Base-by-base conservation (phyloP, 2,113 vertebrate genomes). In the Columba janthina region DNA sequence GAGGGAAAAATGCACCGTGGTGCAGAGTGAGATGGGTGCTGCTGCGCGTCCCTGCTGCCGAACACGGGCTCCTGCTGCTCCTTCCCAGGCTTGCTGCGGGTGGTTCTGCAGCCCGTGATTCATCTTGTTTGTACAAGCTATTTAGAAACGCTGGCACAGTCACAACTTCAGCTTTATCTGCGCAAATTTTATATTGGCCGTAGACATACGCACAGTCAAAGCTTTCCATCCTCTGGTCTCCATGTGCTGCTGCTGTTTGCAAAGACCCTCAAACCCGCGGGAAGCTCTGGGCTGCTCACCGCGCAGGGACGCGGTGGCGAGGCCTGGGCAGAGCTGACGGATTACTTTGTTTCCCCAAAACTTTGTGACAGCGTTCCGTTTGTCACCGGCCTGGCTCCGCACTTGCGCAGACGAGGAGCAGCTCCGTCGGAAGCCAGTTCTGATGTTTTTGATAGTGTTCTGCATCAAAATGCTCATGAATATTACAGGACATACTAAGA, bases 181-280 rank as follows among this genome's bases (percentile, higher is more conserved):
- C 44, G 9, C 6, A 0, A 42, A 36, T 17, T 29, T 44, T 60
- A 60, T 40, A 0, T 60, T 40, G 56, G 24, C 85, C 89, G 1
- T 61, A 56, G 57, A 34, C 32, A 11, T 6, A 48, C 10, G 60
- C 56, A 2, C 3, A 5, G 66, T 40, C 40, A 14, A 20, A 66
- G 46, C 50, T 73, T 34, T 48, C 58, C 46, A 4, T 56, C 44
- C 46, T 18, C 31, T 32, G 4, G 44, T 48, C 57, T 57, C 51
- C 1, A 1, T 4, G 9, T 14, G 36, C 18, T 51, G 38, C 0
- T 0, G 31, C 2, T 46, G 5, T 15, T 56, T 50, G 15, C 74
- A 69, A 25, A 77, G 38, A 50, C 36, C 62, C 51, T 58, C 8
- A 3, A 62, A 24, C 24, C 77, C 75, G 48, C 48, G 0, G 0